A percentile compares a stretch with the other conserved stretches of the same genome.
Evolutionary conservation across 2,888 invertebrate genomes (phyloP).

Genomic region (Athripsodes cinereus): DNA sequence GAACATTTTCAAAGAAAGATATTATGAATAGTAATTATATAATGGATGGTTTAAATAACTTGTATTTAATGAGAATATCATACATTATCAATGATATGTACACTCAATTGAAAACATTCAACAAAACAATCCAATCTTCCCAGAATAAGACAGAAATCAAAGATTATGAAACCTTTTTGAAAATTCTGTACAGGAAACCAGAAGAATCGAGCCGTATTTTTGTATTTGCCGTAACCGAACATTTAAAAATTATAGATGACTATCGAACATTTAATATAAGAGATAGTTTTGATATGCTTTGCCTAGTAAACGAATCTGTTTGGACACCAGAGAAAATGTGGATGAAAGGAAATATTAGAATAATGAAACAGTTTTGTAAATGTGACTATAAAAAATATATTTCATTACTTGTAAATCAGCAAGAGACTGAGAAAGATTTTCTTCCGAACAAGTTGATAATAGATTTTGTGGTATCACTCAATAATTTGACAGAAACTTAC

Average conservation of each 20-base stretch:
- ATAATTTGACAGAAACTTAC: conserved; percentile 1
- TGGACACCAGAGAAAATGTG: conserved; percentile 9
- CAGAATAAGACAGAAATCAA: conserved; percentile 7
- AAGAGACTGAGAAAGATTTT: neutral
- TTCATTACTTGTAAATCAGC: conserved; percentile 1
- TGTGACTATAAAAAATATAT: conserved; percentile 18
- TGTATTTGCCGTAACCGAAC: conserved; percentile 15
- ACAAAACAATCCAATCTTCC: neutral
- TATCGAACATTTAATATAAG: conserved; percentile 18
- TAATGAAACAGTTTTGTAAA: conserved; percentile 19
- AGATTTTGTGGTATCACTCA: conserved; percentile 8
- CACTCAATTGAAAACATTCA: conserved; percentile 1
- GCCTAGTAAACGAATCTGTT: conserved; percentile 15
- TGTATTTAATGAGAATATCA: conserved; percentile 20
- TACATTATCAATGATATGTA: conserved; percentile 14
- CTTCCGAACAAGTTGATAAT: conserved; percentile 8
- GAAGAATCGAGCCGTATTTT: conserved; percentile 21
- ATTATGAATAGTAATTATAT: conserved; percentile 16
- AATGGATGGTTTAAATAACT: conserved; percentile 13
- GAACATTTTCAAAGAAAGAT: conserved; percentile 9
- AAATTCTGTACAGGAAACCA: conserved; percentile 17
- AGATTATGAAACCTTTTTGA: conserved; percentile 18
- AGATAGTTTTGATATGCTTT: conserved; percentile 16
- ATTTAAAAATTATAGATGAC: conserved; percentile 17
- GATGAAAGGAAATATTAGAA: conserved; percentile 16